phyloP scores from a whole-genome alignment of 1,140 invertebrate species.

The Caenorhabditis brenneri region DNA sequence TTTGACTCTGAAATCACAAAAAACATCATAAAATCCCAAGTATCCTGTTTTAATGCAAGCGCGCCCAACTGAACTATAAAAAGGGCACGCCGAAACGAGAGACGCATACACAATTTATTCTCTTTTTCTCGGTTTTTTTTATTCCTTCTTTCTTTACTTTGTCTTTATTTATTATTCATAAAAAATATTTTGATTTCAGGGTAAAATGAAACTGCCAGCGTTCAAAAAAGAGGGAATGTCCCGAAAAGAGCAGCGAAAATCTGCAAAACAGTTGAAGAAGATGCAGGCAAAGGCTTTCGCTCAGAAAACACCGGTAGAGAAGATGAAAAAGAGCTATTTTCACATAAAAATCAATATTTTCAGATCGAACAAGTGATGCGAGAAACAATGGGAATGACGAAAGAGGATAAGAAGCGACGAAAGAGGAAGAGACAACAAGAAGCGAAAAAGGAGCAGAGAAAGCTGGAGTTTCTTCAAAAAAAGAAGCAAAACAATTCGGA shows the following conservation, averaged over 20 bases:
- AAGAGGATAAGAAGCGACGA: not conserved
- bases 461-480: not conserved
- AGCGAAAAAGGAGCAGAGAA: not conserved
- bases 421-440: not conserved
- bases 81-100: too few species aligned
- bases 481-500: not conserved
- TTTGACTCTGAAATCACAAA: too few species aligned
- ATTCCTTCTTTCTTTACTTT: not conserved
- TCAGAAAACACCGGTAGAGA: conserved; percentile 36
- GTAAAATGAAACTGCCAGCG: not conserved
- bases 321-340: not conserved
- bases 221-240: conserved; percentile 15
- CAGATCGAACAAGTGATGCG: conserved; percentile 32
- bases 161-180: not conserved
- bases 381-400: conserved; percentile 40
- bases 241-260: conserved; percentile 43
- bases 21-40: too few species aligned
- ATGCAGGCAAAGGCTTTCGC: conserved; percentile 21
- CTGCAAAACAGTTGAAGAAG: conserved; percentile 45
- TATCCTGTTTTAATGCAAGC: too few species aligned
- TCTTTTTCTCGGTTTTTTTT: too few species aligned
- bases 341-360: not conserved
- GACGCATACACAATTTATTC: too few species aligned
- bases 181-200: not conserved
- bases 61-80: too few species aligned